Conservation (phyloP, 2,888 invertebrate species). For the Rhyacophila evoluta region DNA sequence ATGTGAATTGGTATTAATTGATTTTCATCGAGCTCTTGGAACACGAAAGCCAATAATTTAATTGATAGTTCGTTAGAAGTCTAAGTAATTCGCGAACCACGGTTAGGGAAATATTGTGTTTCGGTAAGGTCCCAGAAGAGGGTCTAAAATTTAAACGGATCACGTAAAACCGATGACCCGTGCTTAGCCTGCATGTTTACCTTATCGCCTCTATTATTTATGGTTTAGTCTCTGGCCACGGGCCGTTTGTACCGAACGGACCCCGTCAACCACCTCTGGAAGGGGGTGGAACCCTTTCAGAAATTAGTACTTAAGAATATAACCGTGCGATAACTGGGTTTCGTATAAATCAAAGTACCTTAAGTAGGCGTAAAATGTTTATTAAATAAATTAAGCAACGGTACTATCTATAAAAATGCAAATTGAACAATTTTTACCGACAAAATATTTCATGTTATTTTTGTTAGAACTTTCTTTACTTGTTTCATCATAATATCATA, state of each 20-base stretch:
- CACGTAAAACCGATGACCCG: slow-evolving; percentile 49
- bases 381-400: background rate
- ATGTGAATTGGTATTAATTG: too few relatives aligned
- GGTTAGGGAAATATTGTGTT: too few relatives aligned
- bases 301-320: slow-evolving; percentile 22
- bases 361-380: background rate
- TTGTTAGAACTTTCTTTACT: too few relatives aligned
- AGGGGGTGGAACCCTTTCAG: background rate
- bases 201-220: slow-evolving; percentile 49
- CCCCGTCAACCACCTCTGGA: background rate
- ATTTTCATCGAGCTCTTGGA: too few relatives aligned
- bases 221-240: slow-evolving; percentile 33
- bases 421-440: too few relatives aligned
- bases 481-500: too few relatives aligned
- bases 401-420: too few relatives aligned
- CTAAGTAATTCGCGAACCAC: too few relatives aligned
- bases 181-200: slow-evolving; percentile 46
- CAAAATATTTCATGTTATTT: too few relatives aligned
- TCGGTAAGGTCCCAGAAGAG: background rate
- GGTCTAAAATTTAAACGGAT: slow-evolving; percentile 40
- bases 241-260: slow-evolving; percentile 29
- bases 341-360: background rate
- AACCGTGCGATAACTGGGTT: slow-evolving; percentile 7
- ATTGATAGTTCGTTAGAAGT: too few relatives aligned
- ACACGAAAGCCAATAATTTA: too few relatives aligned